Base-by-base conservation (phyloP, 2,797 vertebrate species). In the Erpetoichthys calabaricus region DNA sequence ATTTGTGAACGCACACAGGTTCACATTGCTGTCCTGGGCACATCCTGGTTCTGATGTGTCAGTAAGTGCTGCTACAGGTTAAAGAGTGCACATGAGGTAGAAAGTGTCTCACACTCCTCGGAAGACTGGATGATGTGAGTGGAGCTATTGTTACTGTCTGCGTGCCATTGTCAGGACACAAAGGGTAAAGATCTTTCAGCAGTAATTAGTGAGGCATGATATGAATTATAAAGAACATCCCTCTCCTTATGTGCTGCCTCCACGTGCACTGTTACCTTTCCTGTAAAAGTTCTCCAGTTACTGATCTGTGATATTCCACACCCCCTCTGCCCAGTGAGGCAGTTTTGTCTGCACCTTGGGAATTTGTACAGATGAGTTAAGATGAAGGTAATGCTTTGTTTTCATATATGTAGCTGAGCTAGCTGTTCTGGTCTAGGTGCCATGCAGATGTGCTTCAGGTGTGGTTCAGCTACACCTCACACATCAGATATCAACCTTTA, bases 211-310 rank as follows among this genome's bases (percentile, higher is more conserved):
- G 49, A 56, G 59, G n/a, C 53, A 63, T 58, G 51, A 53, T 60
- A 55, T 71, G 58, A 68, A 71, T 71, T 67, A 71, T 69, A 68
- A n/a, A 69, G 44, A 44, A 59, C 57, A 57, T 47, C 56, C 44
- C 6, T 59, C 47, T 55, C 62, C 64, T 54, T 60, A 55, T 55
- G 25, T 42, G 6, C 54, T 55, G 25, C 3, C 10, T 55, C 45
- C 42, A 51, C 43, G 8, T 3, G 5, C 55, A 50, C 46, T 45
- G 47, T 51, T 56, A 46, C 64, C 62, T 62, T 63, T 51, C 56
- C 25, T 60, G 5, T 45, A 44, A 50, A 9, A 47, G 52, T 56
- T 58, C 54, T 68, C 58, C 42, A 47, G 59, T 68, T 68, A 59
- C 58, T 56, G 47, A 62, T 56, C 7, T 5, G 4, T 3, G 44